phyloP scores from a whole-genome alignment of 1,140 invertebrate genomes.

The Drosophila truncata region DNA sequence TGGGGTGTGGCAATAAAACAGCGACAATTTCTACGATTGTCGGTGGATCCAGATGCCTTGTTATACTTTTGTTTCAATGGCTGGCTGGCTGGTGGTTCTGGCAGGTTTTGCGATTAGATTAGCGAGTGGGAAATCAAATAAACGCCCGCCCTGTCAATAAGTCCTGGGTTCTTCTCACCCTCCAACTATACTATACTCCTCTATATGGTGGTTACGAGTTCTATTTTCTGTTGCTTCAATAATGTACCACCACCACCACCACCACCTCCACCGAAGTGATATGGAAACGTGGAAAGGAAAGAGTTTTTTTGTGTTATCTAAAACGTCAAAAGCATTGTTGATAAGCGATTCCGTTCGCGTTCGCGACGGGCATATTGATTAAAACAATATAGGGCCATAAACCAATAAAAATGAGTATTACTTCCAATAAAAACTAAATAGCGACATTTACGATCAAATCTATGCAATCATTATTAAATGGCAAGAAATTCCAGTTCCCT shows the following conservation, averaged over 20 bases:
- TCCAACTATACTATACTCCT: neutral
- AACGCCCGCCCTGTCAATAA: constrained; percentile 60
- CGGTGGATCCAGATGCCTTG: constrained; percentile 56
- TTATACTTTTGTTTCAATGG: constrained; percentile 77
- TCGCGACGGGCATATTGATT: constrained; percentile 69
- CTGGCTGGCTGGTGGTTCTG: constrained; percentile 47
- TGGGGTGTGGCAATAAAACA: constrained; percentile 80
- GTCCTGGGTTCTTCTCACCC: constrained; percentile 32
- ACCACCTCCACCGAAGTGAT: constrained; percentile 31
- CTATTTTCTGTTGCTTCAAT: constrained; percentile 61
- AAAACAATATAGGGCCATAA: constrained; percentile 82
- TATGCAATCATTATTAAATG: constrained; percentile 80
- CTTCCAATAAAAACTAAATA: constrained; percentile 85
- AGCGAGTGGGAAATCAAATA: constrained; percentile 59
- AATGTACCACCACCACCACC: constrained; percentile 34
- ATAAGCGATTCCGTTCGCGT: constrained; percentile 64
- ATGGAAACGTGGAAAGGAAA: constrained; percentile 44
- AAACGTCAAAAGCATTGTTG: constrained; percentile 50
- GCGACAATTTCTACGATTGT: constrained; percentile 39
- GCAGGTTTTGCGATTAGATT: constrained; percentile 80
- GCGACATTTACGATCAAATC: constrained; percentile 84
- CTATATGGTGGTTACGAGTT: constrained; percentile 32
- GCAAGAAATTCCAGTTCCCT: constrained; percentile 16
- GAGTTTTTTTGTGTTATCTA: constrained; percentile 50
- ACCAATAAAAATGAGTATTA: constrained; percentile 84